Conservation (phyloP, 2,888 invertebrate species). For the Leistus spinibarbis region DNA sequence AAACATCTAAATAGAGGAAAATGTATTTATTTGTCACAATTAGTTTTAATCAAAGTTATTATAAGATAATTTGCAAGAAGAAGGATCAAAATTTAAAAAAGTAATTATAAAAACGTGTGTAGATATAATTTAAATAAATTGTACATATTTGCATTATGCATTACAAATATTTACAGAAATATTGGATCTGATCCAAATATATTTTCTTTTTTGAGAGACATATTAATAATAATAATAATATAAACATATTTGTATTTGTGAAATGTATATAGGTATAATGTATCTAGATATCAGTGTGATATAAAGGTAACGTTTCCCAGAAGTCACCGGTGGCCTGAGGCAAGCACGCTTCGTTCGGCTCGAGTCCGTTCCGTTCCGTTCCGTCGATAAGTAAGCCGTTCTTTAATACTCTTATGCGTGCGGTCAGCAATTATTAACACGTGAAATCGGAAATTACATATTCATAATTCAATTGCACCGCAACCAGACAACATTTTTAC, state of each 20-base stretch:
- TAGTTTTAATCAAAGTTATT: too few relatives aligned
- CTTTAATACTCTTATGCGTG: slow-evolving; percentile 33
- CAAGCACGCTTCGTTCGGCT: slow-evolving; percentile 19
- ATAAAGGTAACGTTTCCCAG: not conserved
- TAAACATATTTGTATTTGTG: not conserved
- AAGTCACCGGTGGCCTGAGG: slow-evolving; percentile 16
- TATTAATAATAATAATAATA: not conserved
- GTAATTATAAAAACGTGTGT: too few relatives aligned
- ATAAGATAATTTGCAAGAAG: too few relatives aligned
- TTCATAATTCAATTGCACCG: slow-evolving; percentile 38
- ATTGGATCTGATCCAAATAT: too few relatives aligned
- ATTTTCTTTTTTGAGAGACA: too few relatives aligned
- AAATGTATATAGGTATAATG: not conserved
- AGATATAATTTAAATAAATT: too few relatives aligned
- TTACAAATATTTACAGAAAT: too few relatives aligned
- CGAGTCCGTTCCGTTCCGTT: slow-evolving; percentile 12
- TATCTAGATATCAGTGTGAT: not conserved
- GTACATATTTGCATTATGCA: too few relatives aligned
- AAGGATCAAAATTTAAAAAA: too few relatives aligned
- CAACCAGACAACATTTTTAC: slow-evolving; percentile 15
- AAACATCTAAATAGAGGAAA: too few relatives aligned
- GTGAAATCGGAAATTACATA: slow-evolving; percentile 40
- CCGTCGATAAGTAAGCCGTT: slow-evolving; percentile 32
- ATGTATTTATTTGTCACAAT: too few relatives aligned
- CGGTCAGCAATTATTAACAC: slow-evolving; percentile 39